These are phyloP conservation scores for Drosophila meridionalis DNA, from an alignment of 2,888 invertebrate genomes.

Conservation along the genomic window DNA sequence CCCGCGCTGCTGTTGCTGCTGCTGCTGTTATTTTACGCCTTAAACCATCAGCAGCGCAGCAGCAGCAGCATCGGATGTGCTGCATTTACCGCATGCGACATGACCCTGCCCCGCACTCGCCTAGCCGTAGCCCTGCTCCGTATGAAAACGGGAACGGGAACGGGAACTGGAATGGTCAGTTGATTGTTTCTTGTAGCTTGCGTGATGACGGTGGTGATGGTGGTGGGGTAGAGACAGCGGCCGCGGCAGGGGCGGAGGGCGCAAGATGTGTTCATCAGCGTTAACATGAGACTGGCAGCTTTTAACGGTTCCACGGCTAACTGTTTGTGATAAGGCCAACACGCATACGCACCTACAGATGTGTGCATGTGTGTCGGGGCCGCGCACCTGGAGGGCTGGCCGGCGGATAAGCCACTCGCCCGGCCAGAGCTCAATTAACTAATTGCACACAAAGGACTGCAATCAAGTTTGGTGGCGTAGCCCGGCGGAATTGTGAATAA, in stretches of 20 bases:
- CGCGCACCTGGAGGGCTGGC: conserved; percentile 11
- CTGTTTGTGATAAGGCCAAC: conserved; percentile 57
- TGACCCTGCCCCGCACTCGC: conserved; percentile 43
- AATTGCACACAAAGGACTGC: conserved; percentile 74
- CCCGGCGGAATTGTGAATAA: conserved; percentile 42
- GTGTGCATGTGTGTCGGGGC: not conserved
- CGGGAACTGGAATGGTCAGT: conserved; percentile 45
- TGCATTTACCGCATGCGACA: conserved; percentile 78
- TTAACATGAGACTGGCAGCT: conserved; percentile 62
- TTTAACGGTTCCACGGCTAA: conserved; percentile 60
- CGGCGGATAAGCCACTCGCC: conserved; percentile 41
- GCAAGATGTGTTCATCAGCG: conserved; percentile 62
- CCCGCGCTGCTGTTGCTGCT: conserved; percentile 15
- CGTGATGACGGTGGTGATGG: conserved; percentile 26
- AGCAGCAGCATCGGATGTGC: conserved; percentile 67
- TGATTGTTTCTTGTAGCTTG: conserved; percentile 63
- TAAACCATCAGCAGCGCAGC: conserved; percentile 57
- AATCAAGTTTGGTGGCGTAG: conserved; percentile 47
- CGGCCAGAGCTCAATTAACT: conserved; percentile 71
- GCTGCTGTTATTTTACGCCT: conserved; percentile 61
- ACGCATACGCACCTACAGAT: conserved; percentile 43
- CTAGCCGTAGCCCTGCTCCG: conserved; percentile 11
- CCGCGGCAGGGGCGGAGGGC: not conserved
- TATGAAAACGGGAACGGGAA: conserved; percentile 11
- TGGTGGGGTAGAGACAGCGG: conserved; percentile 19